Base-by-base conservation (phyloP, 1,140 invertebrate genomes). In the Calliphora vicina region DNA sequence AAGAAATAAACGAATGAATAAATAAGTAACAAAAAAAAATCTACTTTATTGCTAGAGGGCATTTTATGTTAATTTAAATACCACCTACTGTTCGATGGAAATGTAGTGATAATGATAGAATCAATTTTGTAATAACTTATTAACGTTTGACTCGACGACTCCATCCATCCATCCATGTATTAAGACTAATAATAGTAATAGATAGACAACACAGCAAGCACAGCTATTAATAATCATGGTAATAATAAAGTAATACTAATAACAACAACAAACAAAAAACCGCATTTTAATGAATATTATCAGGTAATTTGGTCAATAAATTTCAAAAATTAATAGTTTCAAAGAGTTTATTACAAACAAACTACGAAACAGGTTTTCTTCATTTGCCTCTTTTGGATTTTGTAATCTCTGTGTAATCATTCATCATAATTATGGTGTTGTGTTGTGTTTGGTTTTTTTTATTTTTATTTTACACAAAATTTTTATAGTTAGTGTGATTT, bases 41-140 rank as follows among this genome's bases (percentile, higher is more conserved):
- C 15, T 17, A 57, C 23, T 23, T 67, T 67, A 67, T 67, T 20
- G 61, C 61, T 67, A 67, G n/a, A 67, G 61, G 61, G 61, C 61
- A 67, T 78, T 43, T 78, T 78, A 78, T 78, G 74, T 45, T 78
- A 78, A 78, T 78, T 78, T 78, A 43, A 78, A 78, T 78, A 78
- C 74, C 74, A 78, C 74, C 74, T 78, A 78, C 74, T 76, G 73
- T 76, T 67, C 50, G 50, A 57, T 20, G 9, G 61, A 20, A n/a
- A 67, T 67, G n/a, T 67, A 9, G 61, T 67, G 61, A 67, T 67
- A 67, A 67, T 67, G 61, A 67, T 67, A 67, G 61, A 67, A 67
- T 67, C 61, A 23, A 67, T 67, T 67, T 67, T 67, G n/a, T 67
- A 67, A 67, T 67, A 67, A 67, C n/a, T 67, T 76, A 42, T 26